These are phyloP conservation scores for Spodoptera exigua DNA, from an alignment of 2,888 invertebrate genomes.

Conservation along the genomic window DNA sequence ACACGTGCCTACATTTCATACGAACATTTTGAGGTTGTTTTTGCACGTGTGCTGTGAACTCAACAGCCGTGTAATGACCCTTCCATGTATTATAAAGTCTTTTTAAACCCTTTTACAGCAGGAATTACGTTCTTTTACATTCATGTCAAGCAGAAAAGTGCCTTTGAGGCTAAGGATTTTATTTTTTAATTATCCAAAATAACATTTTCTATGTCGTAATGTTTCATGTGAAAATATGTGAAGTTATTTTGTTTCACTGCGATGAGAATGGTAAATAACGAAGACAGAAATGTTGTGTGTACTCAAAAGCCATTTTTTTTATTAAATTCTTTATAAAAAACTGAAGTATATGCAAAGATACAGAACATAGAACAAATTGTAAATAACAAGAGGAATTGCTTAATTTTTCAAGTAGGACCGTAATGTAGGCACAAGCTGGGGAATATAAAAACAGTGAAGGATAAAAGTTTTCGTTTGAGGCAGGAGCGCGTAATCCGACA, in stretches of 20 bases:
- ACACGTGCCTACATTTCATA: slow-evolving; percentile 58
- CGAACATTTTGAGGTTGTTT: slow-evolving; percentile 73
- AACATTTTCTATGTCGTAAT: slow-evolving; percentile 31
- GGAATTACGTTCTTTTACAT: slow-evolving; percentile 80
- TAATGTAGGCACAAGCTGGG: slow-evolving; percentile 63
- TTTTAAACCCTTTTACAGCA: slow-evolving; percentile 76
- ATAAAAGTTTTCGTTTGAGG: slow-evolving; percentile 73
- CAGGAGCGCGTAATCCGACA: slow-evolving; percentile 70
- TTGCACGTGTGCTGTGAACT: slow-evolving; percentile 80
- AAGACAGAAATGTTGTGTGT: too few relatives aligned
- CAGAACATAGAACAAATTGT: slow-evolving; percentile 51
- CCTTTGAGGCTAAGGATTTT: slow-evolving; percentile 72
- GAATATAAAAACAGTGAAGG: slow-evolving; percentile 67
- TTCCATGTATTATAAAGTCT: slow-evolving; percentile 82
- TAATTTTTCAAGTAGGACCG: slow-evolving; percentile 57
- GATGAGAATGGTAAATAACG: background rate
- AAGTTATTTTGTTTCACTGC: slow-evolving; percentile 16
- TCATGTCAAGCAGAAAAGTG: slow-evolving; percentile 78
- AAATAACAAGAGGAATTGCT: slow-evolving; percentile 55
- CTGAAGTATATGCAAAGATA: slow-evolving; percentile 48
- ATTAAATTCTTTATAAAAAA: too few relatives aligned
- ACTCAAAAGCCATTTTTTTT: too few relatives aligned
- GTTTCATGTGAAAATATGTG: background rate
- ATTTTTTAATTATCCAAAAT: slow-evolving; percentile 59
- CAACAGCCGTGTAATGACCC: slow-evolving; percentile 84